phyloP scores from a whole-genome alignment of 2,888 invertebrate species.

The Amiota minor region DNA sequence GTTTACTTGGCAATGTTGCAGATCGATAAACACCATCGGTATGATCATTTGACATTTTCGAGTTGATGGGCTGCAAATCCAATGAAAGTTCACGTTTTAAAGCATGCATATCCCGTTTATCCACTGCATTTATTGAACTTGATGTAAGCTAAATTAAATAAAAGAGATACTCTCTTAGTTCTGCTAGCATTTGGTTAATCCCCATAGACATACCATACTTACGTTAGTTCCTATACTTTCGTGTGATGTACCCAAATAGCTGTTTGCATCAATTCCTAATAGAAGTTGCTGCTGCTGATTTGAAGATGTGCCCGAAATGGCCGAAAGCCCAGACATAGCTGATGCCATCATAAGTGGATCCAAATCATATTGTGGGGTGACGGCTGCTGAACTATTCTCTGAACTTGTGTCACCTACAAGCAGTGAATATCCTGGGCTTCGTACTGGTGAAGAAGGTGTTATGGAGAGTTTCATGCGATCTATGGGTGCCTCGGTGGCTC shows the following conservation, averaged over 20 bases:
- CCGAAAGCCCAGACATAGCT: conserved; percentile 63
- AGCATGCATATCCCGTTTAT: conserved; percentile 71
- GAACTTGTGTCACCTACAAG: conserved; percentile 73
- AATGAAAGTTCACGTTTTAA: conserved; percentile 72
- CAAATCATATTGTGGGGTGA: conserved; percentile 73
- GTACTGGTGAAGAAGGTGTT: conserved; percentile 72
- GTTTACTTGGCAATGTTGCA: conserved; percentile 60
- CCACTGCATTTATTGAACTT: conserved; percentile 51
- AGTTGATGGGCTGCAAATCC: conserved; percentile 65
- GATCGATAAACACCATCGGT: conserved; percentile 51
- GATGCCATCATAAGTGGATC: conserved; percentile 69
- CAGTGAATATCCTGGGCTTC: conserved; percentile 73
- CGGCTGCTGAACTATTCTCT: conserved; percentile 72
- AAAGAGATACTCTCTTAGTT: neutral
- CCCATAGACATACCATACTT: conserved; percentile 44
- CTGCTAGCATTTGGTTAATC: neutral
- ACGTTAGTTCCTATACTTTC: conserved; percentile 70
- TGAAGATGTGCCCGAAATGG: conserved; percentile 54
- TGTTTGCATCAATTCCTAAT: conserved; percentile 60
- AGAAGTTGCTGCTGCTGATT: conserved; percentile 63
- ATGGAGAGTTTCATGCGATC: conserved; percentile 67
- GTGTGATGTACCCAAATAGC: conserved; percentile 66
- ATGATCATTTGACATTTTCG: conserved; percentile 58
- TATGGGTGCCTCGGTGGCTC: conserved; percentile 48
- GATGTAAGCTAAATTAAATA: conserved; percentile 46